Base-by-base conservation (phyloP, 2,797 vertebrate species). In the Chaenodraco wilsoni region DNA sequence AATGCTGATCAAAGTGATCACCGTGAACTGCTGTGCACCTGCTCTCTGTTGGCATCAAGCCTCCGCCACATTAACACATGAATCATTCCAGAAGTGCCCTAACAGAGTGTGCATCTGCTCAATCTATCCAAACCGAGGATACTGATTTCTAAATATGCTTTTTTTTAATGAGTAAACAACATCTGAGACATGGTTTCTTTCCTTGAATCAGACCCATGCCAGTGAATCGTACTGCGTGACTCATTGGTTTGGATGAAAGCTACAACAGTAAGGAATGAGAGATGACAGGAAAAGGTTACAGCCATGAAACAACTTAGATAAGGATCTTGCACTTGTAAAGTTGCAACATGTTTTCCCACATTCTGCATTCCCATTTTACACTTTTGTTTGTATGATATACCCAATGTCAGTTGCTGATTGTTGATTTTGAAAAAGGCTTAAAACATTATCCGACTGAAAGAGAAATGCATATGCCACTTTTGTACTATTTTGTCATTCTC, bases 1-100 rank as follows among this genome's bases (percentile, higher is more conserved):
- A 76, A 65, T 67, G 58, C 69, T 13, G 61, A 81, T 81, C 66
- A 69, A 66, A 77, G 48, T 49, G 56, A 84, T 74, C 76, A 66
- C 65, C 70, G 11, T 49, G 48, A 65, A 58, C 17, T 50, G 41
- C 31, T 46, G 51, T 58, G 63, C 57, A 78, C 54, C 72, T 44
- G 48, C 48, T 72, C 63, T 70, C 52, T 10, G 15, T 4, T 19
- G 68, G 58, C 65, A 60, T 44, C 17, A 41, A 74, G 44, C 52
- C 62, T 17, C 40, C 0, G 2, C 5, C n/a, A 41, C 41, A 57
- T 68, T 76, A 44, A 57, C 9, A 16, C 9, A 51, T 9, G 17
- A 78, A 54, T 50, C 19, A 67, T 43, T 43, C 9, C 16, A 21
- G 8, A 65, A 59, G 66, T 9, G 37, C n/a, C 15, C n/a, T 55